These are phyloP conservation scores for Merodon equestris DNA, from an alignment of 2,888 invertebrate species.

Conservation along the genomic window DNA sequence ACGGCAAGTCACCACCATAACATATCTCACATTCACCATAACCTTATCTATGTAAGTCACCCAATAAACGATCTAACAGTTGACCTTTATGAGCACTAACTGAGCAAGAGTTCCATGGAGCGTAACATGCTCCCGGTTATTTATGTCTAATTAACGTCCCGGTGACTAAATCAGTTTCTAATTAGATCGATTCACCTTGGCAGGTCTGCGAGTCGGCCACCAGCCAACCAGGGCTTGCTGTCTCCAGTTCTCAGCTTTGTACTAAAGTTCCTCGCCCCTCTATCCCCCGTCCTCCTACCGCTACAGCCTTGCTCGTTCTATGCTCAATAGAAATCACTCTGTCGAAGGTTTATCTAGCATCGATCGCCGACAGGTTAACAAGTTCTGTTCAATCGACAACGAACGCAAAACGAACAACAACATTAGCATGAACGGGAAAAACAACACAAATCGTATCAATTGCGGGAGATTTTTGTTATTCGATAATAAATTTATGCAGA, in stretches of 20 bases:
- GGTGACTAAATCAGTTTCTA: slow-evolving; percentile 63
- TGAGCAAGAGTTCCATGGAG: slow-evolving; percentile 15
- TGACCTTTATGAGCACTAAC: slow-evolving; percentile 50
- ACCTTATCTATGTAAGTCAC: too few species aligned
- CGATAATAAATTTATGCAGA: slow-evolving; percentile 52
- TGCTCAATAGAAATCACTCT: slow-evolving; percentile 41
- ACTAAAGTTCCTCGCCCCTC: slow-evolving; percentile 3
- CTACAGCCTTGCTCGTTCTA: background rate
- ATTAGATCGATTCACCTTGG: slow-evolving; percentile 63
- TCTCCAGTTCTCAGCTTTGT: too few species aligned
- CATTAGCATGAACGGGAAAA: slow-evolving; percentile 19
- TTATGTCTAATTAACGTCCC: slow-evolving; percentile 67
- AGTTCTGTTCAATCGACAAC: slow-evolving; percentile 50
- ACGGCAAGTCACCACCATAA: too few species aligned
- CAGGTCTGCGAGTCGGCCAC: slow-evolving; percentile 13
- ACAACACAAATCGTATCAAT: slow-evolving; percentile 45
- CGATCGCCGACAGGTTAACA: slow-evolving; percentile 67
- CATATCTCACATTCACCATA: too few species aligned
- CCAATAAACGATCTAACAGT: slow-evolving; percentile 34
- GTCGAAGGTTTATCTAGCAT: slow-evolving; percentile 47
- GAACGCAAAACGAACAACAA: slow-evolving; percentile 14
- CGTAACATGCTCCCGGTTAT: slow-evolving; percentile 58
- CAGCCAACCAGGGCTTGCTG: background rate
- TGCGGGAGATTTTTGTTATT: slow-evolving; percentile 52
- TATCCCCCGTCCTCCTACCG: background rate